A percentile compares a stretch with the other conserved stretches of the same genome.
phyloP scores from a whole-genome alignment of 2,113 vertebrate species.

The Rhombomys opimus region DNA sequence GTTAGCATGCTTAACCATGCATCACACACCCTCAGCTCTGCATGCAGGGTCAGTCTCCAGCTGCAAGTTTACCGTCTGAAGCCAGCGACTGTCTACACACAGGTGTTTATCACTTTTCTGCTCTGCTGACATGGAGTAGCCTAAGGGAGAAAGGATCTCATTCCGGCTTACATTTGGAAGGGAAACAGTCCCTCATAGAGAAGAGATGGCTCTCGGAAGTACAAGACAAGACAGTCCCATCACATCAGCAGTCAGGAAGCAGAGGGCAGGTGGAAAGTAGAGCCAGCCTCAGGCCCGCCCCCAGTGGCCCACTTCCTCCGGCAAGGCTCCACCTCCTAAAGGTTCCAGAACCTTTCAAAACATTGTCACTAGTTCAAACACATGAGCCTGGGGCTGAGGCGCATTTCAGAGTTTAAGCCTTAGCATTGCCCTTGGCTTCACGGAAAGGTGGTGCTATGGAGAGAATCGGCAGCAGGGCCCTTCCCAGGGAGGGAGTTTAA shows the following conservation, averaged over 20 bases:
- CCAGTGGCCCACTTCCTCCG: neutral
- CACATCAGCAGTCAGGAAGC: neutral
- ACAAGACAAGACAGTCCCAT: neutral
- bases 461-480: accelerated
- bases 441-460: neutral
- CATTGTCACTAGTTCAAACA: neutral
- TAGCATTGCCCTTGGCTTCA: neutral
- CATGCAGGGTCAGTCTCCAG: neutral
- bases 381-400: neutral
- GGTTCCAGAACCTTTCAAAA: neutral
- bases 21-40: neutral
- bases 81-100: neutral
- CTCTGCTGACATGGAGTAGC: no score
- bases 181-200: neutral
- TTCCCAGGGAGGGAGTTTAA: neutral
- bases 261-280: neutral
- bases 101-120: neutral
- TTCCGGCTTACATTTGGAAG: neutral
- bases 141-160: neutral
- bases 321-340: neutral
- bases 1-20: neutral
- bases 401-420: neutral
- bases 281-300: neutral
- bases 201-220: neutral
- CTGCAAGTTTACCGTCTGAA: neutral